phyloP scores from a whole-genome alignment of 1,140 invertebrate species.

The Neelides sp. region DNA sequence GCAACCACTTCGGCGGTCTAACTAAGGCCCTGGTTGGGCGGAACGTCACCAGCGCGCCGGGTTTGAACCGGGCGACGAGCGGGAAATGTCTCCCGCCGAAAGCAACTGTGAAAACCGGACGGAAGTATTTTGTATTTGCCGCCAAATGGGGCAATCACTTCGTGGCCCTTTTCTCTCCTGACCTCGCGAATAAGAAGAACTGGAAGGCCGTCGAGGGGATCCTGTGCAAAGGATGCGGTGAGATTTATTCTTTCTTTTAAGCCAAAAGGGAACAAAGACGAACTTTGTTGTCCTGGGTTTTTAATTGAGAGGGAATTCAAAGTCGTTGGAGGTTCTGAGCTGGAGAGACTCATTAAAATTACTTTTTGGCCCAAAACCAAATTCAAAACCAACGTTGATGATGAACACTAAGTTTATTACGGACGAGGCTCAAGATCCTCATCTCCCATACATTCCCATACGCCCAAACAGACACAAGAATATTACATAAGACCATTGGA shows the following conservation, averaged over 20 bases:
- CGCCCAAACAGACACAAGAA: too few relatives aligned
- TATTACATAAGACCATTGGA: too few relatives aligned
- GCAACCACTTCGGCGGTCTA: neutral
- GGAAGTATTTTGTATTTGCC: slow-evolving; percentile 31
- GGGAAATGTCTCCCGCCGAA: slow-evolving; percentile 23
- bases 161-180: slow-evolving; percentile 29
- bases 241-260: slow-evolving; percentile 9
- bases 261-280: neutral
- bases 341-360: too few relatives aligned
- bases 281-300: neutral
- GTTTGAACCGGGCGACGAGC: neutral
- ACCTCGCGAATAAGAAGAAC: slow-evolving; percentile 30
- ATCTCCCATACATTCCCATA: too few relatives aligned
- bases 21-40: neutral
- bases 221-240: slow-evolving; percentile 29
- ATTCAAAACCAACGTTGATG: too few relatives aligned
- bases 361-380: too few relatives aligned
- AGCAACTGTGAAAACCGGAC: slow-evolving; percentile 29
- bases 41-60: neutral
- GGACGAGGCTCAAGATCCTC: too few relatives aligned
- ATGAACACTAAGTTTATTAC: too few relatives aligned
- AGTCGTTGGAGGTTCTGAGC: too few relatives aligned
- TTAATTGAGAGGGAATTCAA: too few relatives aligned
- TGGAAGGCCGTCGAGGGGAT: slow-evolving; percentile 25
- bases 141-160: slow-evolving; percentile 29